These are phyloP conservation scores for Toxotes lorentzi DNA, from an alignment of 2,797 vertebrate genomes.

Conservation along the genomic window DNA sequence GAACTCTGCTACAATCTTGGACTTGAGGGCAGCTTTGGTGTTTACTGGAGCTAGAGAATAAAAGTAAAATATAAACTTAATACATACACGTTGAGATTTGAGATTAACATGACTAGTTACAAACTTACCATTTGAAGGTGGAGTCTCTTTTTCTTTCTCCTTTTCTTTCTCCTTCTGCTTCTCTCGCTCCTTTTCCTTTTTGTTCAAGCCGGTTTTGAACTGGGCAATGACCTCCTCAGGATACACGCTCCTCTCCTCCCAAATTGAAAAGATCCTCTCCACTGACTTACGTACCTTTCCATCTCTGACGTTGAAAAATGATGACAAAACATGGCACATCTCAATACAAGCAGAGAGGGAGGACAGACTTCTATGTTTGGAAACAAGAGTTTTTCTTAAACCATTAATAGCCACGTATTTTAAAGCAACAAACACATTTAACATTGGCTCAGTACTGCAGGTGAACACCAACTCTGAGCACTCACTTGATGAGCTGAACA, in stretches of 20 bases:
- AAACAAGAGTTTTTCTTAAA: not conserved
- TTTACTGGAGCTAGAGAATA: slow-evolving; percentile 82
- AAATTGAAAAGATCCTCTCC: slow-evolving; percentile 96
- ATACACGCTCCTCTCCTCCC: slow-evolving; percentile 97
- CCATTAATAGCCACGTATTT: not conserved
- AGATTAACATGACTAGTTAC: not conserved
- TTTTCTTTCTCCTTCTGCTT: slow-evolving; percentile 56
- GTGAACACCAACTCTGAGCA: slow-evolving; percentile 28
- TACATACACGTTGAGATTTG: slow-evolving; percentile 7
- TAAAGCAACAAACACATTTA: not conserved
- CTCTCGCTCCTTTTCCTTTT: slow-evolving; percentile 83
- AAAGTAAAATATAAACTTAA: not conserved
- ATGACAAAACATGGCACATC: not conserved
- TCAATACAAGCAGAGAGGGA: not conserved
- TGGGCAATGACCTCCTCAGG: slow-evolving; percentile 92
- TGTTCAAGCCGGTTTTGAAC: slow-evolving; percentile 90
- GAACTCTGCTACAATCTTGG: slow-evolving; percentile 98
- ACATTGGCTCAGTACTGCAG: not conserved
- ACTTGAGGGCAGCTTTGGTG: slow-evolving; percentile 94
- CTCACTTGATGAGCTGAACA: slow-evolving; percentile 93
- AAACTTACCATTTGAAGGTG: slow-evolving; percentile 72
- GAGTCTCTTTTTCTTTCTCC: slow-evolving; percentile 69
- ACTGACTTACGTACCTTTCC: slow-evolving; percentile 93
- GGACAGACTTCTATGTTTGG: not conserved
- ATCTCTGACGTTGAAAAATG: slow-evolving; percentile 84